Percentiles rank a stretch among this genome's conserved stretches.
Evolutionary conservation across 2,888 invertebrate species (phyloP).

Genomic region (Drosophila setosimentum): DNA sequence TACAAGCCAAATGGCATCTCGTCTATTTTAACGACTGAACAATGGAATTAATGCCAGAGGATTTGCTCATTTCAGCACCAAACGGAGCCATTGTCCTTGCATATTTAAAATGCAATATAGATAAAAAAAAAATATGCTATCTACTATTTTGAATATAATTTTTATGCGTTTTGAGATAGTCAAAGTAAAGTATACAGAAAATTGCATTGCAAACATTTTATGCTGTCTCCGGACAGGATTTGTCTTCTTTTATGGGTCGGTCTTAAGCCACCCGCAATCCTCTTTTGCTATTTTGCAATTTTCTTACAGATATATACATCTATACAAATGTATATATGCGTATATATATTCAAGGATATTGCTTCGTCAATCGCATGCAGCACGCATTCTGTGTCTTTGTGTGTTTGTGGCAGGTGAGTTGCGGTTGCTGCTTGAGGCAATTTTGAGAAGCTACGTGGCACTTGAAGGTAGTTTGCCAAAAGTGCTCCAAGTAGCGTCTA

Average conservation of each 20-base stretch:
- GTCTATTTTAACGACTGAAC: constrained; percentile 3
- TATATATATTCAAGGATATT: constrained; percentile 38
- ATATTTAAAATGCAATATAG: neutral
- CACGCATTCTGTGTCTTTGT: constrained; percentile 3
- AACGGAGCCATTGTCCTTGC: neutral
- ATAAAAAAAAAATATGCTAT: neutral
- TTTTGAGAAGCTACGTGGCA: neutral
- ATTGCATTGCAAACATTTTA: constrained; percentile 12
- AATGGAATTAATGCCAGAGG: neutral
- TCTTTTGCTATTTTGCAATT: constrained; percentile 34
- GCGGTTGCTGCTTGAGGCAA: constrained; percentile 4
- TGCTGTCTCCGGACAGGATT: constrained; percentile 22
- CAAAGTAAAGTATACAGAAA: constrained; percentile 9
- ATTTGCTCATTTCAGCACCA: neutral
- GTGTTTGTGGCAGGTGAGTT: constrained; percentile 29
- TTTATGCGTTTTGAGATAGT: constrained; percentile 16
- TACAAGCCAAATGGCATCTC: neutral
- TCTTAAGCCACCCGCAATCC: constrained; percentile 5
- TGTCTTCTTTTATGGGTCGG: constrained; percentile 23
- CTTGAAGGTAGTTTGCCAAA: constrained; percentile 18
- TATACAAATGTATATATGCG: constrained; percentile 7
- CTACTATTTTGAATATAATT: neutral
- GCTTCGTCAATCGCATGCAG: constrained; percentile 12
- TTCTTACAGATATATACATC: constrained; percentile 9
- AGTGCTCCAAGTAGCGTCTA: constrained; percentile 12